A percentile compares a stretch with the other conserved stretches of the same genome.
Conservation (phyloP, 1,140 invertebrate genomes). For the Macrosteles quadrilineatus region DNA sequence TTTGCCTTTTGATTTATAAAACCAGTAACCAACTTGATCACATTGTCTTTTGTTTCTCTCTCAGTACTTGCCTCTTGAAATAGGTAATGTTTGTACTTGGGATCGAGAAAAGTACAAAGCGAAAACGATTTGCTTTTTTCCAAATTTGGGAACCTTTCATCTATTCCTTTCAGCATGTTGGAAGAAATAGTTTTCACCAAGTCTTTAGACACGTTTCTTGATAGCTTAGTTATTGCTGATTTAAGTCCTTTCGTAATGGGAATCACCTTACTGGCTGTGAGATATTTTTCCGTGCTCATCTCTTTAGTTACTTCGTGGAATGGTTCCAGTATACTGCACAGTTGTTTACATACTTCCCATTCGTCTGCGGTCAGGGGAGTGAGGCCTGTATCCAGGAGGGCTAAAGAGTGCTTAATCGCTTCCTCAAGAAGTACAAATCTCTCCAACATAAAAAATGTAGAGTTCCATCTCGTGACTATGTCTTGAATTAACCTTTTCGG, state of each 20-base stretch:
- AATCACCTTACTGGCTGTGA: not conserved
- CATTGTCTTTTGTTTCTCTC: too few species aligned
- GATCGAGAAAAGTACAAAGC: not conserved
- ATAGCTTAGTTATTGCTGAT: not conserved
- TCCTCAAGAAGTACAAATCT: conserved; percentile 8
- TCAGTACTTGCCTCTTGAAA: too few species aligned
- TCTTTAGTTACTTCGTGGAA: too few species aligned
- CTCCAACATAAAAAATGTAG: not conserved
- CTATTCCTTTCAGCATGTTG: too few species aligned
- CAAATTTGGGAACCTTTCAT: not conserved
- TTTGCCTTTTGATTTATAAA: too few species aligned
- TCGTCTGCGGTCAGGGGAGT: not conserved
- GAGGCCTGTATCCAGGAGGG: not conserved
- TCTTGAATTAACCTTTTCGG: not conserved
- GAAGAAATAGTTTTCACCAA: too few species aligned
- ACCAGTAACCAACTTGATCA: too few species aligned
- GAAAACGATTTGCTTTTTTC: not conserved
- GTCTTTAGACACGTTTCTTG: too few species aligned
- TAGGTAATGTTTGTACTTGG: not conserved
- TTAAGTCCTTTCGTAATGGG: not conserved
- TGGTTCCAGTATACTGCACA: too few species aligned
- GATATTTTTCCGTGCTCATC: too few species aligned
- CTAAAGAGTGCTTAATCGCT: not conserved
- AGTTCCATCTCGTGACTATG: not conserved
- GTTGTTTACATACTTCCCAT: not conserved